Conservation (phyloP, 2,797 vertebrate genomes). For the Sebastes kiyomatsui region DNA sequence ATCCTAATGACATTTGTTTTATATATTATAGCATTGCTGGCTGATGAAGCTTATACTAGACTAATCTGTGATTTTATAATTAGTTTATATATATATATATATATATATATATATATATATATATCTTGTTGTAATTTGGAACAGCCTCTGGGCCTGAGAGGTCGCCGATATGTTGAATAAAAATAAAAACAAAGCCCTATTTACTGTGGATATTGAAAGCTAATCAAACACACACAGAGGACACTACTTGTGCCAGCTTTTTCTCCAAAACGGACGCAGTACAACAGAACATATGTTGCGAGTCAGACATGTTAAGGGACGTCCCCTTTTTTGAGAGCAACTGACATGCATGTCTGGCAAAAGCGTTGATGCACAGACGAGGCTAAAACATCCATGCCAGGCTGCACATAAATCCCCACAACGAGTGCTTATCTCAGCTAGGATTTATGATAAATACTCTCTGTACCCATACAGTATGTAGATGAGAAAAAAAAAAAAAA, state of each 20-base stretch:
- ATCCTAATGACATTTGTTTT: neutral
- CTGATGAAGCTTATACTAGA: slow-evolving; percentile 15
- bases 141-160: slow-evolving; percentile 10
- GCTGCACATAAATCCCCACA: neutral
- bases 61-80: neutral
- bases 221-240: slow-evolving; percentile 20
- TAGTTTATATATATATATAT: too few relatives aligned
- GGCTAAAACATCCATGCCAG: slow-evolving; percentile 1
- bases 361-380: slow-evolving; percentile 25
- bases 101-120: neutral
- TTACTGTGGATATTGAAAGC: slow-evolving; percentile 12
- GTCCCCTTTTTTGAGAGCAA: slow-evolving; percentile 12
- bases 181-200: slow-evolving; percentile 21
- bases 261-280: neutral
- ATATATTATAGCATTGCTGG: neutral
- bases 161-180: neutral
- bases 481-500: neutral
- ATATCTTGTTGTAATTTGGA: slow-evolving; percentile 35
- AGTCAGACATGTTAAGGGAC: slow-evolving; percentile 4
- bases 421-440: neutral
- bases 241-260: neutral
- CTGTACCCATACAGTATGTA: neutral
- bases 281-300: slow-evolving; percentile 12
- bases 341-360: slow-evolving; percentile 2
- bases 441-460: slow-evolving; percentile 17